These are phyloP conservation scores for Tachycineta bicolor DNA, from an alignment of 2,113 vertebrate genomes.

Conservation along the genomic window DNA sequence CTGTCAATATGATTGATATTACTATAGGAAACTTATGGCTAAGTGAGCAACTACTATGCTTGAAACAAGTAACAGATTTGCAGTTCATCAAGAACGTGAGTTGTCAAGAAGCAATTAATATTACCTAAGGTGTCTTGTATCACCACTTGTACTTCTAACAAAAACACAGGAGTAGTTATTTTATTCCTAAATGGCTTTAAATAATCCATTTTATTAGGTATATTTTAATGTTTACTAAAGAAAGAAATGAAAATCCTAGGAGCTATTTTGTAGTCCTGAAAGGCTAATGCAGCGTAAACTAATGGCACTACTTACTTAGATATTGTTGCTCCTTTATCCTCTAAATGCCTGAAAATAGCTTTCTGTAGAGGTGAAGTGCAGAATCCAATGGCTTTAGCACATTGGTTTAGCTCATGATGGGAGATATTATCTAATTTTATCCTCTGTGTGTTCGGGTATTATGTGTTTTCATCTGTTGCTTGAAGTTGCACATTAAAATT, in stretches of 20 bases:
- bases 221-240: background rate
- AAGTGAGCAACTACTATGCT: background rate
- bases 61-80: background rate
- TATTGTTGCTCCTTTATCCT: background rate
- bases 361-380: background rate
- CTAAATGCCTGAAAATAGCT: slow-evolving; percentile 18
- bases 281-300: background rate
- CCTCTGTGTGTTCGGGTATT: background rate
- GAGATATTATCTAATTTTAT: slow-evolving; percentile 23
- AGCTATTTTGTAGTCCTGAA: background rate
- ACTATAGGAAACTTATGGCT: background rate
- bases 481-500: background rate
- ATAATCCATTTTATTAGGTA: background rate
- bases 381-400: background rate
- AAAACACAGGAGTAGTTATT: background rate
- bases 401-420: background rate
- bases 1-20: background rate
- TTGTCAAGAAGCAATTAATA: background rate
- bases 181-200: background rate
- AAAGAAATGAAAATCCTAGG: background rate
- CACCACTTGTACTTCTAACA: background rate
- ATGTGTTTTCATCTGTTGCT: background rate
- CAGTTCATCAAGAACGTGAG: background rate
- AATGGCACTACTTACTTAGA: background rate
- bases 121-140: background rate